These are phyloP conservation scores for Eciton burchellii DNA, from an alignment of 1,140 invertebrate species.

Conservation along the genomic window DNA sequence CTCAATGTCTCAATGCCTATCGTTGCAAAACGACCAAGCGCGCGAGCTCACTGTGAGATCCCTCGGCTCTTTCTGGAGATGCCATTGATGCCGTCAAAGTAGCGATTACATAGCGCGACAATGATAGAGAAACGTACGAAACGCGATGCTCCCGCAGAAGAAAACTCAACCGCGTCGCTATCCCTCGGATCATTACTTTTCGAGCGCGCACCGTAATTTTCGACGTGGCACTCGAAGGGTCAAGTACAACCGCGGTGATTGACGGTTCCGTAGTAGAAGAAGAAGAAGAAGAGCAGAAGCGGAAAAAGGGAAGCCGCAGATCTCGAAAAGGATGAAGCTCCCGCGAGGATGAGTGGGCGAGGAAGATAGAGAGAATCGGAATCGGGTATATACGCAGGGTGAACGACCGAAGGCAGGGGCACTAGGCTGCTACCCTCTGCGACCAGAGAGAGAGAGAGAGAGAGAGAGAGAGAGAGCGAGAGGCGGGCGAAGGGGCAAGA, in stretches of 20 bases:
- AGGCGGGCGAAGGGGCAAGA: slow-evolving; percentile 57
- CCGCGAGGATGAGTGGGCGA: neutral
- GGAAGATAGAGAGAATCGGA: slow-evolving; percentile 71
- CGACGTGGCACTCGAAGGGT: slow-evolving; percentile 72
- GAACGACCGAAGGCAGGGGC: slow-evolving; percentile 85
- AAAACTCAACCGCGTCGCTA: neutral
- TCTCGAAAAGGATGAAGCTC: neutral
- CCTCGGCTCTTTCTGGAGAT: neutral
- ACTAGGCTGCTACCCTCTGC: slow-evolving; percentile 85
- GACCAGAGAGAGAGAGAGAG: slow-evolving; percentile 62
- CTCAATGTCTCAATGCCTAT: neutral
- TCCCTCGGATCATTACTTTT: slow-evolving; percentile 6
- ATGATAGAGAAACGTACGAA: neutral
- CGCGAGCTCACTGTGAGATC: no score
- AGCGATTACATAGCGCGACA: neutral
- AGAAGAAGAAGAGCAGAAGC: neutral
- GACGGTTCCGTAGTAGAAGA: slow-evolving; percentile 62
- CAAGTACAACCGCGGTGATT: slow-evolving; percentile 79
- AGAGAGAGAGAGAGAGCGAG: slow-evolving; percentile 55
- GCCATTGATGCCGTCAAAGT: no score
- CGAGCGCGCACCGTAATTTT: slow-evolving; percentile 46
- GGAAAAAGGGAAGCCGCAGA: slow-evolving; percentile 6
- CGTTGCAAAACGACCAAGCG: no score
- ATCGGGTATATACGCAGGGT: slow-evolving; percentile 80
- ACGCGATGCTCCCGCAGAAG: neutral